Evolutionary conservation across 2,888 invertebrate genomes (phyloP).

Genomic region (Aelia acuminata): DNA sequence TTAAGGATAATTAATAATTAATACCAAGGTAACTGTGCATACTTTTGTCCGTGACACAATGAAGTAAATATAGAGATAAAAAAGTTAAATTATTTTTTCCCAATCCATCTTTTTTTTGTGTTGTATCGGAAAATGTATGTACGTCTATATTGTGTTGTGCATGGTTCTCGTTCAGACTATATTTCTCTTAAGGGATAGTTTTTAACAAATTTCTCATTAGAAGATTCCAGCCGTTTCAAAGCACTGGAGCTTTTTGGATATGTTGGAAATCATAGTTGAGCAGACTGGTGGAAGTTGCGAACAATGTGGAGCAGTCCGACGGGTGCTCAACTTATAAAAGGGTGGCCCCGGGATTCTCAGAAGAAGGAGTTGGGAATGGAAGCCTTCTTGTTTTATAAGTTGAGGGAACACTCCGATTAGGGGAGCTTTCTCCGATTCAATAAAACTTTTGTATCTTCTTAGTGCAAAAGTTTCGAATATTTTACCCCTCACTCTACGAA

Average conservation of each 20-base stretch:
- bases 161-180: background rate
- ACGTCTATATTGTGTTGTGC: no score
- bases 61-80: no score
- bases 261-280: background rate
- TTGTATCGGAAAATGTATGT: no score
- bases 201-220: background rate
- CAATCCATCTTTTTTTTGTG: no score
- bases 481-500: background rate
- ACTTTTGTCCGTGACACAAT: no score
- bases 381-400: conserved; percentile 33
- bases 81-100: no score
- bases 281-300: background rate
- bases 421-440: background rate
- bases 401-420: conserved; percentile 16
- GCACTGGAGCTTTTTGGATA: background rate
- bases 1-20: no score
- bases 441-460: conserved; percentile 46
- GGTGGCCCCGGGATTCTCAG: no score
- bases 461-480: conserved; percentile 38
- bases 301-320: background rate
- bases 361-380: background rate
- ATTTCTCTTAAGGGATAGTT: background rate
- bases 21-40: no score
- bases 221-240: background rate
- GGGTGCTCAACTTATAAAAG: conserved; percentile 19